Base-by-base conservation (phyloP, 2,797 vertebrate species). In the Hippocampus kuda region DNA sequence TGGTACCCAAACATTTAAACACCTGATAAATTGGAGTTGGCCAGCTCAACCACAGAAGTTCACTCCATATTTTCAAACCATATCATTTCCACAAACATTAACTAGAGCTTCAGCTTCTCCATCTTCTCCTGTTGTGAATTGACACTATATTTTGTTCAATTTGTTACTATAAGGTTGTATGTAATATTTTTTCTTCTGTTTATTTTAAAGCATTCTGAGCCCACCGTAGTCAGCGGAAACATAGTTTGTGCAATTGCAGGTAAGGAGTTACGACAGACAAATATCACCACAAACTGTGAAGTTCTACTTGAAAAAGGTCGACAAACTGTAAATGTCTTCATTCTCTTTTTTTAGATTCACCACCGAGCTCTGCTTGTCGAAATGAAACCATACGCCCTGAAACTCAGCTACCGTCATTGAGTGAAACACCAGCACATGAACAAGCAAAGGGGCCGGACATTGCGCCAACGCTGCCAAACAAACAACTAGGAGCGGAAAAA, bases 171-270 rank as follows among this genome's bases (percentile, higher is more conserved):
- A 7, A 38, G 8, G 34, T 38, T 38, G 34, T 8, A 7, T 38
- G 34, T 38, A 44, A 44, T 44, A 2, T 49, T 6, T 20, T 5
- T 20, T 18, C 48, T 49, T 27, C 44, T 24, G 1, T 48, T 18
- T 49, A 41, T n/a, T 27, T 27, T 8, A 74, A 84, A 89, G 53
- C 81, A 84, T 2, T 66, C 65, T 63, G 77, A 84, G 1, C 66
- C 72, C 22, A 65, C 67, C 51, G 59, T 77, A 42, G 57, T 60
- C 16, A 70, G 60, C 30, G 71, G 46, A 66, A 70, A 83, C 38
- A 66, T 64, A 13, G 51, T 71, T 4, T 73, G 63, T 69, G 69
- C 84, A 49, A 68, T 71, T 59, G 12, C 76, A 71, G 79, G 85
- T 87, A 60, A 77, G 67, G 27, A 76, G 46, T 60, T 46, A 62